phyloP scores from a whole-genome alignment of 2,888 invertebrate species.

The Yponomeuta cagnagella region DNA sequence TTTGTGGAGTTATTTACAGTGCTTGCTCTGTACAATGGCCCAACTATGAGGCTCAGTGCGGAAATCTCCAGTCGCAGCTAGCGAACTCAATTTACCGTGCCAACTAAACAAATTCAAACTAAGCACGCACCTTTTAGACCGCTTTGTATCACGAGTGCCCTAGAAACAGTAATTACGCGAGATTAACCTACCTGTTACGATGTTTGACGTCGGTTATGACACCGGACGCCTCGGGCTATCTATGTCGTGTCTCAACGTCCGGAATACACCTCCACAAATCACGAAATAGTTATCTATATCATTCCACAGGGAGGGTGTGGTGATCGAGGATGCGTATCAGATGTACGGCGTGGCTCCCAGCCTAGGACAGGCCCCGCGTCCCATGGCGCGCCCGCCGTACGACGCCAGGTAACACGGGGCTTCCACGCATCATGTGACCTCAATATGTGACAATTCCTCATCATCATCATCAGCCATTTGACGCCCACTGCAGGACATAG shows the following conservation, averaged over 20 bases:
- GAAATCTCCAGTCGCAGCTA: too few relatives aligned
- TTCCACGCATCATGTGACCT: neutral
- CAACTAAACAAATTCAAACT: too few relatives aligned
- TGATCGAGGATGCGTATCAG: conserved; percentile 59
- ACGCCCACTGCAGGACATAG: too few relatives aligned
- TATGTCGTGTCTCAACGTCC: neutral
- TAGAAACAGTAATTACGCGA: too few relatives aligned
- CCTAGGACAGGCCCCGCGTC: conserved; percentile 44
- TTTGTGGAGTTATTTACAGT: too few relatives aligned
- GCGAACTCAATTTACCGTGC: too few relatives aligned
- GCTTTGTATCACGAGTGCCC: too few relatives aligned
- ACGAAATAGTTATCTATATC: neutral
- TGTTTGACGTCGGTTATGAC: neutral
- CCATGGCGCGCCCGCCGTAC: conserved; percentile 48
- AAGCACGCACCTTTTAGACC: too few relatives aligned
- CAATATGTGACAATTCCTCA: neutral
- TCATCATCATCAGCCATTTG: too few relatives aligned
- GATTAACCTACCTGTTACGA: neutral
- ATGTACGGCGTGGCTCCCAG: conserved; percentile 56
- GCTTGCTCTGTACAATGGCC: too few relatives aligned
- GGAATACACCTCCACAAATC: neutral
- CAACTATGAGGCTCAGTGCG: too few relatives aligned
- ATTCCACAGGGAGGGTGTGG: conserved; percentile 45
- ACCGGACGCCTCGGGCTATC: neutral
- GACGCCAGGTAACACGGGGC: conserved; percentile 51